Evolutionary conservation across 2,888 invertebrate genomes (phyloP), one percentile per base, ranked within the genome.

Genomic region (Globia sparganii): DNA sequence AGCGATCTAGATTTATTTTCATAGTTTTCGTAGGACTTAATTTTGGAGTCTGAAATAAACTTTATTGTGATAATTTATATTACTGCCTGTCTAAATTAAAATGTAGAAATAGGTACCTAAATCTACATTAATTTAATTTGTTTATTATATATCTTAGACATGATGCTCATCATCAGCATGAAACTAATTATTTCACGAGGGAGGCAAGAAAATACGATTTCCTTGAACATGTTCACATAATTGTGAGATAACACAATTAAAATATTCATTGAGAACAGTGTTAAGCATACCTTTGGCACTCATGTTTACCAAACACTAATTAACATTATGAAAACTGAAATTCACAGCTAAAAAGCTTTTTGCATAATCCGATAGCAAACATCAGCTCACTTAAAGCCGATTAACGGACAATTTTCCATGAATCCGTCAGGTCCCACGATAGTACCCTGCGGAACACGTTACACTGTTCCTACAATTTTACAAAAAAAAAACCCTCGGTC

Each of bases 1-100:
- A 80, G n/a, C 28, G 64, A 13, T 80, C 56, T 71, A 64, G 70
- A 81, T 67, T 83, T 62, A 70, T 77, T 70, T 81, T 77, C 37
- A 70, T 77, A 53, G 25, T 49, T 28, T 34, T 65, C 9, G 28
- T 58, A n/a, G 13, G 25, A 59, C 25, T 43, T 31, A 0, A 74
- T 81, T 34, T 77, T 34, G 28, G 4, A 11, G 8, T 73, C 25
- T 34, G 4, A 43, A 74, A 66, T 43, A 43, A 28, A 75, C 9
- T 43, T 61, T 43, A 11, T 34, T 53, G 28, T 25, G 13, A 25
- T 62, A 21, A 61, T 62, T 69, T 37, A 15, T 21, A 37, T 53
- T 25, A 65, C 25, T 62, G 13, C 21, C 28, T 58, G 53, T 1
- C 53, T 56, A 21, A 49, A 49, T 49, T 21, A 49, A 49, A 49